Conservation (phyloP, 2,113 vertebrate species). For the Macheiramphus alcinus region DNA sequence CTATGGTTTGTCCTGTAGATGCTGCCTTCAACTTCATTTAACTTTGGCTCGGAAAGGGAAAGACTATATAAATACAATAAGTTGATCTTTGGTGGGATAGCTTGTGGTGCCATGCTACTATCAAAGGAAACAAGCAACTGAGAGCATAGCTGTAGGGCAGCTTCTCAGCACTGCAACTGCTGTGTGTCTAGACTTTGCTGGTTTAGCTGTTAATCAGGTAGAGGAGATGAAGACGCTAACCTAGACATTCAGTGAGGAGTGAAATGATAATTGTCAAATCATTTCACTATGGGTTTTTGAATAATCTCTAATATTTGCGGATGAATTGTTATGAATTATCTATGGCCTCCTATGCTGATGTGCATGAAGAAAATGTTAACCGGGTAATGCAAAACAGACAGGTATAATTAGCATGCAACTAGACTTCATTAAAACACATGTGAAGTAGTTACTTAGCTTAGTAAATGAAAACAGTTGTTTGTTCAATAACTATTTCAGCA, state of each 20-base stretch:
- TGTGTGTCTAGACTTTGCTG: not conserved
- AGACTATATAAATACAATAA: not conserved
- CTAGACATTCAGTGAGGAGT: not conserved
- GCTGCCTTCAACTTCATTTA: constrained; percentile 15
- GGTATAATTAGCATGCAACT: not conserved
- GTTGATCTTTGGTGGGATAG: constrained; percentile 3
- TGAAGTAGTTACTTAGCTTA: not conserved
- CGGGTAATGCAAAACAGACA: not conserved
- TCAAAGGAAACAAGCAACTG: not conserved
- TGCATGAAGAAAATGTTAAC: not conserved
- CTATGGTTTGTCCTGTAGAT: not conserved
- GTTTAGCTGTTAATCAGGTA: not conserved
- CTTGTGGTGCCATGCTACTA: not conserved
- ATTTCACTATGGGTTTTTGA: not conserved
- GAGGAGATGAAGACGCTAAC: not conserved
- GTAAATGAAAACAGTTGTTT: not conserved
- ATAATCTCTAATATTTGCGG: not conserved
- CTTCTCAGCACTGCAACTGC: not conserved
- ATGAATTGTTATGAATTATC: not conserved
- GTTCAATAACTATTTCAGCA: not conserved
- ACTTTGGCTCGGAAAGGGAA: not conserved
- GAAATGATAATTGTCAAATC: not conserved
- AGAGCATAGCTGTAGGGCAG: not conserved
- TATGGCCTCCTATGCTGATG: not conserved
- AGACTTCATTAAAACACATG: not conserved